These are phyloP conservation scores for Strongylocentrotus purpuratus DNA, from an alignment of 35 echinoderm and acorn worm genomes.

Conservation along the genomic window DNA sequence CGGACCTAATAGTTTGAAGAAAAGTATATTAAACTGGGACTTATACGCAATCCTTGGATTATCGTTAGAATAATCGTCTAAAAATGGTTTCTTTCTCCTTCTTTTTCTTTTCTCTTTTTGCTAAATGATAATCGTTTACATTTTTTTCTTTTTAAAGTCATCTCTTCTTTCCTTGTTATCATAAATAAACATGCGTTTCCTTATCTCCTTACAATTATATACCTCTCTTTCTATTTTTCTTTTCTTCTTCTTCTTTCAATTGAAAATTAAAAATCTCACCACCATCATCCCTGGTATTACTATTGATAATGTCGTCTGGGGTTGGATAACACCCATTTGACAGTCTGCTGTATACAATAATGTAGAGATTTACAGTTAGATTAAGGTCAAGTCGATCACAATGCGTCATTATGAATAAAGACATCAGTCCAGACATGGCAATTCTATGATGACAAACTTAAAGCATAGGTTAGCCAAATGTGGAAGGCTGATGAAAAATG, in stretches of 20 bases:
- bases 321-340: neutral
- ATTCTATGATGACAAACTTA: too few species aligned
- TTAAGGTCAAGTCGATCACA: neutral
- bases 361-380: conserved; percentile 1
- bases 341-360: neutral
- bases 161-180: neutral
- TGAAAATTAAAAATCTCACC: neutral
- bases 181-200: neutral
- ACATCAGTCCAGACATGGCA: neutral
- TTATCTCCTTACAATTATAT: neutral
- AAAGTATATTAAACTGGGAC: too few species aligned
- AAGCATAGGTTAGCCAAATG: too few species aligned
- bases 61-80: too few species aligned
- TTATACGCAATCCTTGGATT: too few species aligned
- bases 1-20: too few species aligned
- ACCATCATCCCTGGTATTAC: neutral
- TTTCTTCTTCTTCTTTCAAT: neutral
- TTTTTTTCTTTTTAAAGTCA: neutral
- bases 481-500: too few species aligned
- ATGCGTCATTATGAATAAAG: neutral
- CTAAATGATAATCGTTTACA: neutral
- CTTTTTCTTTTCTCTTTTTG: neutral
- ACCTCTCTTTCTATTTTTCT: neutral
- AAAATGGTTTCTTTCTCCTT: neutral
- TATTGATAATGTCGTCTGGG: neutral